Percentiles rank a stretch among this genome's conserved stretches.
phyloP scores from a whole-genome alignment of 2,888 invertebrate genomes.

The Enchytraeus crypticus region DNA sequence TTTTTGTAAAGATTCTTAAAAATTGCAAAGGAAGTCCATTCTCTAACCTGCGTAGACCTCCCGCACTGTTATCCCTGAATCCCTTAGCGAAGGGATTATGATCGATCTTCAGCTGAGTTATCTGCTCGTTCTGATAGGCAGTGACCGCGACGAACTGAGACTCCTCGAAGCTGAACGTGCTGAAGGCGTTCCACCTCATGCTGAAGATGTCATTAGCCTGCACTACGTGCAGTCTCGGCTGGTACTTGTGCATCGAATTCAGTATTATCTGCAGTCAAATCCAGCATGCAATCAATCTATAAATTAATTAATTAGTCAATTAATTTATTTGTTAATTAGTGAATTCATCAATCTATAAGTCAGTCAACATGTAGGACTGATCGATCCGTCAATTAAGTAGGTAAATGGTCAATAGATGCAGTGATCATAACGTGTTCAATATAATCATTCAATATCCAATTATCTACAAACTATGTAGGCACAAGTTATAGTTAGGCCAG shows the following conservation, averaged over 20 bases:
- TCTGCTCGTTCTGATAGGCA: slow-evolving; percentile 50
- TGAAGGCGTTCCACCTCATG: slow-evolving; percentile 46
- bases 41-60: neutral
- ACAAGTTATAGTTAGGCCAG: no score
- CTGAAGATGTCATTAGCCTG: slow-evolving; percentile 58
- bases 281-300: neutral
- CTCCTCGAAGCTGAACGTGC: slow-evolving; percentile 47
- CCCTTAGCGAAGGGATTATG: slow-evolving; percentile 53
- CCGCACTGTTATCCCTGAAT: slow-evolving; percentile 58
- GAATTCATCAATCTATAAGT: no score
- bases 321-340: no score
- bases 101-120: slow-evolving; percentile 51
- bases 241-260: slow-evolving; percentile 50
- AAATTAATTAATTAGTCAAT: neutral
- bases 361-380: neutral
- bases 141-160: slow-evolving; percentile 49
- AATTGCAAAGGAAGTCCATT: no score
- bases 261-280: slow-evolving; percentile 41
- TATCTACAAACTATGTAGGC: no score
- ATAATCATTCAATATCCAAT: no score
- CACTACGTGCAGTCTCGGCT: slow-evolving; percentile 47
- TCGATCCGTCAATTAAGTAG: no score
- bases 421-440: no score
- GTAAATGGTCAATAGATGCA: no score
- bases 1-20: no score